Conservation (phyloP, 1,140 invertebrate species). For the Neodiprion fabricii region DNA sequence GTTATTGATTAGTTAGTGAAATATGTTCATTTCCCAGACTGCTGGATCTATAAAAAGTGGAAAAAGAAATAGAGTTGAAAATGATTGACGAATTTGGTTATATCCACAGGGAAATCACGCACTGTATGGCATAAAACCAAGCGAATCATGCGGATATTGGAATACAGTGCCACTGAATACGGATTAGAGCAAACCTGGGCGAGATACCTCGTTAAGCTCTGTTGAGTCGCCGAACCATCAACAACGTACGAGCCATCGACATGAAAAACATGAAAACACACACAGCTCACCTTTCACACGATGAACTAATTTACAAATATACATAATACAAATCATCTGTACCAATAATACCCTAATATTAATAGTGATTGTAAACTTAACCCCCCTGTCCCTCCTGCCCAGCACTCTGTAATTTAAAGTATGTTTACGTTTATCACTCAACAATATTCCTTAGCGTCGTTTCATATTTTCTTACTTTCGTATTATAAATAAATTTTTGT, state of each 20-base stretch:
- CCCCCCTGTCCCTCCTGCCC: constrained; percentile 27
- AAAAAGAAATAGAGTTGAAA: too few relatives aligned
- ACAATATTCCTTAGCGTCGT: constrained; percentile 56
- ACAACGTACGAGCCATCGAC: constrained; percentile 52
- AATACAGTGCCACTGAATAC: constrained; percentile 56
- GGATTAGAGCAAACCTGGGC: constrained; percentile 34
- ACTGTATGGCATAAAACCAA: constrained; percentile 56
- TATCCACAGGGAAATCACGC: constrained; percentile 53
- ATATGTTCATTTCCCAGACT: too few relatives aligned
- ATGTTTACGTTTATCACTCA: constrained; percentile 52
- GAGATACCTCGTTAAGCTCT: constrained; percentile 44
- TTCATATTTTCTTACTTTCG: constrained; percentile 64
- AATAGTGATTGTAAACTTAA: constrained; percentile 59
- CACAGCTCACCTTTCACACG: constrained; percentile 58
- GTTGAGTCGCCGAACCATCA: constrained; percentile 49
- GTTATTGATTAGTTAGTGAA: too few relatives aligned
- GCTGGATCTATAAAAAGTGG: too few relatives aligned
- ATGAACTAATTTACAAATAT: constrained; percentile 57
- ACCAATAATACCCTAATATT: constrained; percentile 59
- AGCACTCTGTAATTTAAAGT: constrained; percentile 47
- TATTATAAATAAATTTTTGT: constrained; percentile 59
- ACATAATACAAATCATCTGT: constrained; percentile 60
- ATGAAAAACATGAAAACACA: constrained; percentile 46
- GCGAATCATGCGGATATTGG: constrained; percentile 55
- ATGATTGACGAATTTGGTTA: too few relatives aligned